Percentiles rank a stretch among this genome's conserved stretches.
phyloP scores from a whole-genome alignment of 2,797 vertebrate species.

The Babyrousa celebensis region DNA sequence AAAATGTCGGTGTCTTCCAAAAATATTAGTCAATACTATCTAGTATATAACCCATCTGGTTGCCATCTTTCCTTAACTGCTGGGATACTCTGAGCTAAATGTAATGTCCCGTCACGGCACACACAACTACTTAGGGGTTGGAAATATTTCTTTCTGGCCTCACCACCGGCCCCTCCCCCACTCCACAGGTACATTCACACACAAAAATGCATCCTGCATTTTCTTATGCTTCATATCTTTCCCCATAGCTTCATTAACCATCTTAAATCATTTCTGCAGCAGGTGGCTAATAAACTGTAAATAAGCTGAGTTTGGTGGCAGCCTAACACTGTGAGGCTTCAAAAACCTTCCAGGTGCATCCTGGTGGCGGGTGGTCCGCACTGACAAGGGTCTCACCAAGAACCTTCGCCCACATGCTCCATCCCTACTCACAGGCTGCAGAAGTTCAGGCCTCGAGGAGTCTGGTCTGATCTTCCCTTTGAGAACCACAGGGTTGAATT shows the following conservation, averaged over 20 bases:
- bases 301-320: background rate
- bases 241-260: background rate
- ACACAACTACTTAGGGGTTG: background rate
- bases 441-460: conserved; percentile 95
- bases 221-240: background rate
- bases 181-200: background rate
- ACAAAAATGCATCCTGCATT: background rate
- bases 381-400: background rate
- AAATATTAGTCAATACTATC: background rate
- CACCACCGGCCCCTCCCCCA: background rate
- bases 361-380: fast-evolving
- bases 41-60: background rate
- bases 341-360: background rate
- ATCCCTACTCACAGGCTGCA: conserved; percentile 97
- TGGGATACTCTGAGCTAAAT: background rate
- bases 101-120: background rate
- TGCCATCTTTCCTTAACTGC: background rate
- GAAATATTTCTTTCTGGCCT: background rate
- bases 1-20: background rate
- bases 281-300: conserved; percentile 32
- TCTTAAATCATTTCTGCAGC: background rate
- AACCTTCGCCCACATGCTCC: fast-evolving
- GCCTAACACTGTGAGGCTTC: background rate
- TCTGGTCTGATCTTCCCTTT: conserved; percentile 97
- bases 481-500: conserved; percentile 97